Conservation (phyloP, 2,113 vertebrate genomes). For the Colaptes auratus region DNA sequence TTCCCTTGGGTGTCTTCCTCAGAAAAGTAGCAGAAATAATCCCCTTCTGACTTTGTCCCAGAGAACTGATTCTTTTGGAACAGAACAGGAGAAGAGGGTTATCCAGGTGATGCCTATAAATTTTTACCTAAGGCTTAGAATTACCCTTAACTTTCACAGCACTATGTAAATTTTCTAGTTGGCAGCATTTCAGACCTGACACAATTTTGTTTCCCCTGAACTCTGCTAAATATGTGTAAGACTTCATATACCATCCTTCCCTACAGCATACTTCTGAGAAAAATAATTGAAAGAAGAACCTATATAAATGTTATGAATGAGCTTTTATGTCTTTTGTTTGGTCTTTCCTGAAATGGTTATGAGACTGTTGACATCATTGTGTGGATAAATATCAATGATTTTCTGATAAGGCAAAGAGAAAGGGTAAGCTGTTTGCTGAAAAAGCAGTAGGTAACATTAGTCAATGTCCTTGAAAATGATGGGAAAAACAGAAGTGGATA, state of each 20-base stretch:
- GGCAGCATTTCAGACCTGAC: neutral
- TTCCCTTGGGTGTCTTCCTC: neutral
- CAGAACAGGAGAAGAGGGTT: neutral
- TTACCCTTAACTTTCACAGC: neutral
- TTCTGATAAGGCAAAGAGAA: neutral
- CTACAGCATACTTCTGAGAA: neutral
- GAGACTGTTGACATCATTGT: neutral
- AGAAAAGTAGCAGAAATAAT: neutral
- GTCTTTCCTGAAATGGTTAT: neutral
- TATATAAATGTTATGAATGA: neutral
- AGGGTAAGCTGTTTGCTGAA: neutral
- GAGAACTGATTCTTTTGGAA: neutral
- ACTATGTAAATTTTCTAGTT: neutral
- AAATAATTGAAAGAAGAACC: neutral
- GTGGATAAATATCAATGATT: neutral
- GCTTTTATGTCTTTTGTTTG: neutral
- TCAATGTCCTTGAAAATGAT: neutral
- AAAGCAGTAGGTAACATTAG: neutral
- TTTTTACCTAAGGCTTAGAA: neutral
- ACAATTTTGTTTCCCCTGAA: neutral
- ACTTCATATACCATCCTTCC: neutral
- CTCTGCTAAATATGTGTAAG: neutral
- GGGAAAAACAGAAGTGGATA: neutral
- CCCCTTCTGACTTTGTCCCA: neutral
- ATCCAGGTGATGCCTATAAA: neutral